Evolutionary conservation across 2,113 vertebrate genomes (phyloP).

Genomic region (Azemiops feae): DNA sequence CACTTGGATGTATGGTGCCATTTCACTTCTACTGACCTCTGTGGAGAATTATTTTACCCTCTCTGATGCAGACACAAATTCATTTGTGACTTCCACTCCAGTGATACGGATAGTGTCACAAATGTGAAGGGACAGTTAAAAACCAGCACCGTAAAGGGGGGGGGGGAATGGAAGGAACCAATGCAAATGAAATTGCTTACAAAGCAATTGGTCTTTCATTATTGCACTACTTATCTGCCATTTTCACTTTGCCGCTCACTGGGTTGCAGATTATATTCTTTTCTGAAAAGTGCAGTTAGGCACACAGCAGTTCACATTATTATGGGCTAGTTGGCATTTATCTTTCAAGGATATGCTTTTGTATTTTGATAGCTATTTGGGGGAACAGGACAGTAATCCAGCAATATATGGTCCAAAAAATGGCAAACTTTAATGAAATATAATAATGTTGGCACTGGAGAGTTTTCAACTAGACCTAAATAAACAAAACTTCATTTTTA

Average conservation of each 20-base stretch:
- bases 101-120: neutral
- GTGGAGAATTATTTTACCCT: neutral
- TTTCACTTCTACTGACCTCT: neutral
- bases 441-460: neutral
- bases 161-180: neutral
- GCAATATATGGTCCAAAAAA: neutral
- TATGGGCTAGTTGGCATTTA: slow-evolving; percentile 12
- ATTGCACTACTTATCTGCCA: slow-evolving; percentile 15
- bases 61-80: neutral
- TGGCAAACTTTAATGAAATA: slow-evolving; percentile 3
- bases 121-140: neutral
- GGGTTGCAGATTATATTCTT: slow-evolving; percentile 1
- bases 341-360: slow-evolving; percentile 5
- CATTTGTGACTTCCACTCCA: neutral
- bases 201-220: slow-evolving; percentile 18
- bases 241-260: slow-evolving; percentile 18
- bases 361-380: slow-evolving; percentile 26
- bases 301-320: neutral
- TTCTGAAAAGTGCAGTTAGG: slow-evolving; percentile 2
- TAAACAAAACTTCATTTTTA: slow-evolving; percentile 30
- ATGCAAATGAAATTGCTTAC: neutral
- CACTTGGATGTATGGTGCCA: neutral
- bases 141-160: neutral
- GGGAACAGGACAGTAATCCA: neutral
- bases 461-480: neutral